Conservation (phyloP, 2,113 vertebrate species). For the Arothron firmamentum region DNA sequence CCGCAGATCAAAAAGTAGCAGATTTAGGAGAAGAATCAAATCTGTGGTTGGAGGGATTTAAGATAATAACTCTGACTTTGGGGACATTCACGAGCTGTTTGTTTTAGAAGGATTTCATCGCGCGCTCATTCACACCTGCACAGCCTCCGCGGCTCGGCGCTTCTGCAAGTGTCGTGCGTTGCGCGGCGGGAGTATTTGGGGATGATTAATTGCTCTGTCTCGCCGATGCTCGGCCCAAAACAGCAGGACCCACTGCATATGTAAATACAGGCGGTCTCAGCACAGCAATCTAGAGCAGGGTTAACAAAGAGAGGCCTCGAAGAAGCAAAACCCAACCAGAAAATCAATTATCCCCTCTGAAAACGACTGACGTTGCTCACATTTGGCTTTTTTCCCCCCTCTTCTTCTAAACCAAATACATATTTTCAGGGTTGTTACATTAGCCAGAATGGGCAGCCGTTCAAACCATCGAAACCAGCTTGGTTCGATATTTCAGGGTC, state of each 20-base stretch:
- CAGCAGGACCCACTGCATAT: conserved; percentile 87
- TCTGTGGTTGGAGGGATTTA: too few species aligned
- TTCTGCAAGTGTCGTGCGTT: conserved; percentile 79
- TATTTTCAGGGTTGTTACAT: conserved; percentile 21
- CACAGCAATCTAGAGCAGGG: conserved; percentile 79
- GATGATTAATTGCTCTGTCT: conserved; percentile 98
- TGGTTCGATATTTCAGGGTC: too few species aligned
- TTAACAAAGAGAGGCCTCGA: conserved; percentile 77
- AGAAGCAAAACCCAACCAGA: conserved; percentile 52
- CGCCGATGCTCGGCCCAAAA: conserved; percentile 78
- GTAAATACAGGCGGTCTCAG: conserved; percentile 85
- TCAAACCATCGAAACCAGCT: too few species aligned
- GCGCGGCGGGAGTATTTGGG: conserved; percentile 83
- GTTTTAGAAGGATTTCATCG: conserved; percentile 54
- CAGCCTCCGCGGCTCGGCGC: conserved; percentile 75
- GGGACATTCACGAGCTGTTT: conserved; percentile 23
- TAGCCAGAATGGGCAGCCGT: too few species aligned
- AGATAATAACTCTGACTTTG: neutral
- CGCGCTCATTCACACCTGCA: conserved; percentile 87
- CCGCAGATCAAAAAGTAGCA: neutral
- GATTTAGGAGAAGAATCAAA: too few species aligned
- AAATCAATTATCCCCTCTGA: conserved; percentile 74
- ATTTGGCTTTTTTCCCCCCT: conserved; percentile 18
- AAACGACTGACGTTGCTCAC: conserved; percentile 39
- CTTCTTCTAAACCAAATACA: conserved; percentile 47